A percentile compares a stretch with the other conserved stretches of the same genome.
Conservation (phyloP, 2,888 invertebrate species). For the Rugalucina vietnamica region DNA sequence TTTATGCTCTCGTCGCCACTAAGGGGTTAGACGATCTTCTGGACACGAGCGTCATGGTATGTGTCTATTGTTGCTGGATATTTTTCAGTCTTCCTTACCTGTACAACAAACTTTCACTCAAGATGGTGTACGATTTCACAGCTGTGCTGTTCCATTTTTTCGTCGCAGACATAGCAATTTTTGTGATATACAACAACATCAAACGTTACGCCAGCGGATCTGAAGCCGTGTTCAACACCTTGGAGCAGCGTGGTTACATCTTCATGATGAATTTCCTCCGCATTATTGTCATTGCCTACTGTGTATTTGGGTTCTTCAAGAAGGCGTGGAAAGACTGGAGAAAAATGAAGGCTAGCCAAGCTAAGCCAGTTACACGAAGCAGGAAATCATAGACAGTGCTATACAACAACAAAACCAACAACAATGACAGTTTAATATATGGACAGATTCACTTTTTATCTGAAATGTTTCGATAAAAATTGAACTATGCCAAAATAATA, state of each 20-base stretch:
- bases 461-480: too few species aligned
- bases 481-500: too few species aligned
- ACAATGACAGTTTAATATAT: too few species aligned
- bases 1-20: background rate
- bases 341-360: background rate
- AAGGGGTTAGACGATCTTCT: background rate
- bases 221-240: background rate
- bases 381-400: too few species aligned
- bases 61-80: conserved; percentile 2
- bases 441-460: too few species aligned
- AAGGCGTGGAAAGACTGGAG: background rate
- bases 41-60: background rate
- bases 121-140: background rate
- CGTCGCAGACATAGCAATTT: background rate
- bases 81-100: background rate
- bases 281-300: background rate
- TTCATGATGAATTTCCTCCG: conserved; percentile 11
- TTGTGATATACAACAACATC: background rate
- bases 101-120: background rate
- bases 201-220: background rate
- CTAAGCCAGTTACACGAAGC: background rate
- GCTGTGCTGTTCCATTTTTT: background rate
- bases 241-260: conserved; percentile 9
- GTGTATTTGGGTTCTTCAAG: background rate
- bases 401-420: too few species aligned